These are phyloP conservation scores for Paramormyrops hopkinsi DNA, from an alignment of 2,797 vertebrate species.

Conservation along the genomic window DNA sequence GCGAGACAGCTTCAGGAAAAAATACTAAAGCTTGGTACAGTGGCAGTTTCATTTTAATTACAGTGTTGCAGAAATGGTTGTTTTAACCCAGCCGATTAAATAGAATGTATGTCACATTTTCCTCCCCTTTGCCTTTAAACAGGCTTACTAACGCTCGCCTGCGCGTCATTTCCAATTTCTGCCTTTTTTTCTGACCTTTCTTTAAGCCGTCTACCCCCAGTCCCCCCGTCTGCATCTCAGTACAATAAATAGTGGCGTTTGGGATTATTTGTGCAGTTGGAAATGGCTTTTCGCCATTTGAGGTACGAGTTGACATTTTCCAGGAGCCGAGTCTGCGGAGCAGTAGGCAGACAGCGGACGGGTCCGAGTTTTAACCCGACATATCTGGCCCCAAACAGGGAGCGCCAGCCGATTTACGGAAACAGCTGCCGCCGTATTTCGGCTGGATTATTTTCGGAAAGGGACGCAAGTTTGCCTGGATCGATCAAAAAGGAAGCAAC, in stretches of 20 bases:
- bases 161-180: not conserved
- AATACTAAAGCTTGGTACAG: not conserved
- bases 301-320: constrained; percentile 66
- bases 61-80: not conserved
- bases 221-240: not conserved
- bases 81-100: not conserved
- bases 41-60: not conserved
- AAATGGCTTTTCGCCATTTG: constrained; percentile 45
- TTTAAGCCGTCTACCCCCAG: not conserved
- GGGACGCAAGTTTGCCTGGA: not conserved
- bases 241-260: constrained; percentile 49
- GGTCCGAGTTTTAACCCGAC: not conserved
- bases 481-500: not conserved
- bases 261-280: constrained; percentile 51
- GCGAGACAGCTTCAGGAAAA: not conserved
- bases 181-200: not conserved
- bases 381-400: not conserved
- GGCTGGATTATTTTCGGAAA: not conserved
- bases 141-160: not conserved
- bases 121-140: not conserved
- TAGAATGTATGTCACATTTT: not conserved
- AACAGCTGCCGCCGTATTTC: not conserved
- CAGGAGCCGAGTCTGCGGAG: constrained; percentile 60
- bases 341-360: constrained; percentile 38
- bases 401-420: not conserved